phyloP scores from a whole-genome alignment of 2,113 vertebrate genomes.

The Archilochus colubris region DNA sequence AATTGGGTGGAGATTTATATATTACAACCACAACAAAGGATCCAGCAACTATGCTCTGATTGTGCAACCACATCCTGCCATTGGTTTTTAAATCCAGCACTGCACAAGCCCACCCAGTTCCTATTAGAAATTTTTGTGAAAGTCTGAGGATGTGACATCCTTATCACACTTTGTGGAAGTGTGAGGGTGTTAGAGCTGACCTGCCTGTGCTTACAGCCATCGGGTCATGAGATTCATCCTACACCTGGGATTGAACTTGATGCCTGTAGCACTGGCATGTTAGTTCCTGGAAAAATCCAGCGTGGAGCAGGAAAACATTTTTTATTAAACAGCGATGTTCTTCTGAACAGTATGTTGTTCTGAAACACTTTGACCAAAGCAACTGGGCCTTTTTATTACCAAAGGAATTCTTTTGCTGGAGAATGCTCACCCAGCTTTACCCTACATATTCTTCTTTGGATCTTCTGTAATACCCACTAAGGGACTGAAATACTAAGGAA shows the following conservation, averaged over 20 bases:
- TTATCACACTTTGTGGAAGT: background rate
- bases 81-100: background rate
- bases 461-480: background rate
- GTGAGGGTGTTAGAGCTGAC: background rate
- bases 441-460: background rate
- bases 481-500: background rate
- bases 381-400: background rate
- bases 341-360: background rate
- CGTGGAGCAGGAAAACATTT: background rate
- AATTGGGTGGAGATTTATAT: slow-evolving; percentile 42
- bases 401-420: background rate
- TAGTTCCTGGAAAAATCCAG: background rate
- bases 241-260: background rate
- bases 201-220: background rate
- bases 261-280: fast-evolving
- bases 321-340: background rate
- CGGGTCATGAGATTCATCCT: fast-evolving
- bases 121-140: background rate
- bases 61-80: slow-evolving; percentile 7
- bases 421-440: background rate
- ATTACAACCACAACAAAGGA: slow-evolving; percentile 23
- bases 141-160: fast-evolving
- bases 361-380: background rate
- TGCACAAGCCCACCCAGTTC: background rate
- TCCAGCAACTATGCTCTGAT: background rate